Evolutionary conservation across 2,888 invertebrate species (phyloP).

Genomic region (Cephus pygmeus): DNA sequence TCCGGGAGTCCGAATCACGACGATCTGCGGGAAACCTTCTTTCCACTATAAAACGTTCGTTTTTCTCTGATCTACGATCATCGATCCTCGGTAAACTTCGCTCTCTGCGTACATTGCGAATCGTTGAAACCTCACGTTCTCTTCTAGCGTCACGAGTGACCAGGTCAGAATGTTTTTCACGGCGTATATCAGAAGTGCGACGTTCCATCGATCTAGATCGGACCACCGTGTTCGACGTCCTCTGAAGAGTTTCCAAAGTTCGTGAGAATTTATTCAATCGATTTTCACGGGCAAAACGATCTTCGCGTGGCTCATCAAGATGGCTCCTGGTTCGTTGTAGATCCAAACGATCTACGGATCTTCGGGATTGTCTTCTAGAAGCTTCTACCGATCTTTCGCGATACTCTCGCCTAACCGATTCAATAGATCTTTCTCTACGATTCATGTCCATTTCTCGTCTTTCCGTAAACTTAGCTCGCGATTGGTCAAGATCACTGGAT

Average conservation of each 20-base stretch:
- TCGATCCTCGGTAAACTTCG: background rate
- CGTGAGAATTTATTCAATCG: background rate
- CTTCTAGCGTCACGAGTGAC: background rate
- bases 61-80: slow-evolving; percentile 6
- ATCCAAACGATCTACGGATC: background rate
- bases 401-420: slow-evolving; percentile 1
- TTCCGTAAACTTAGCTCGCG: slow-evolving; percentile 4
- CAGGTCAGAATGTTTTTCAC: background rate
- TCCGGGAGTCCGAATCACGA: background rate
- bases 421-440: slow-evolving; percentile 1
- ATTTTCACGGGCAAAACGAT: slow-evolving; percentile 1
- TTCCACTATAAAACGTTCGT: background rate
- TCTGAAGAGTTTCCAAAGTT: background rate
- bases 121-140: background rate
- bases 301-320: background rate
- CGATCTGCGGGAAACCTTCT: background rate
- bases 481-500: background rate
- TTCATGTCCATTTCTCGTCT: slow-evolving; percentile 10
- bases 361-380: background rate
- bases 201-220: background rate
- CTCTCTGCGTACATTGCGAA: background rate
- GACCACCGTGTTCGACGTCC: background rate
- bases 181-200: background rate
- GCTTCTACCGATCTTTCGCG: slow-evolving; percentile 11
- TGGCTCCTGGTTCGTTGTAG: background rate